These are phyloP conservation scores for Carapus acus DNA, from an alignment of 2,797 vertebrate species.

Conservation along the genomic window DNA sequence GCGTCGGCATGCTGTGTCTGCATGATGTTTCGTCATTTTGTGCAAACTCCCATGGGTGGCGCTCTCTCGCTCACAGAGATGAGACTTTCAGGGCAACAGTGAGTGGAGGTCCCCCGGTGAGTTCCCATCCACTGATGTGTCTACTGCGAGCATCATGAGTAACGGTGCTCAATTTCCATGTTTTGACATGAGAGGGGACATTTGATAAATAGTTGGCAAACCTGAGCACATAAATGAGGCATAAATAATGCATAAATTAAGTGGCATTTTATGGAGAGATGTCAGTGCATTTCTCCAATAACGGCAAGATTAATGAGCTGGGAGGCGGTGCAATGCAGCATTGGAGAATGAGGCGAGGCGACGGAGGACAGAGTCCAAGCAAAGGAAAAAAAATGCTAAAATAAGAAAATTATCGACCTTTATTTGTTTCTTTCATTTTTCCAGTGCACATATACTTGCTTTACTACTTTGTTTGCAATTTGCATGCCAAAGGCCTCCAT, in stretches of 20 bases:
- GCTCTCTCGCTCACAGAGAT: neutral
- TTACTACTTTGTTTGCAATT: too few species aligned
- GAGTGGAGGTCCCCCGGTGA: constrained; percentile 50
- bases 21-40: constrained; percentile 41
- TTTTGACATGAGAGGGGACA: constrained; percentile 65
- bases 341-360: constrained; percentile 27
- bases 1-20: constrained; percentile 22
- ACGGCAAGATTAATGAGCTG: constrained; percentile 66
- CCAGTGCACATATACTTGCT: too few species aligned
- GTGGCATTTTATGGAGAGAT: constrained; percentile 68
- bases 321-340: constrained; percentile 42
- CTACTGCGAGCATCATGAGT: constrained; percentile 51
- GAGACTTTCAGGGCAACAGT: constrained; percentile 52
- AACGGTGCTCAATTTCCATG: constrained; percentile 64
- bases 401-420: too few species aligned
- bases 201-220: constrained; percentile 69
- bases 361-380: too few species aligned
- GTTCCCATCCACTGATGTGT: constrained; percentile 61
- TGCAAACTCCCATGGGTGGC: constrained; percentile 17
- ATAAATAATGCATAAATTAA: constrained; percentile 75
- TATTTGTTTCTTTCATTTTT: too few species aligned
- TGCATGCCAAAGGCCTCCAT: too few species aligned
- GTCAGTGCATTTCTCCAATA: constrained; percentile 68
- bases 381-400: too few species aligned
- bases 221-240: constrained; percentile 68